Percentiles rank a stretch among this genome's conserved stretches.
These are phyloP conservation scores for Drosophila parthenogenetica DNA, from an alignment of 2,888 invertebrate genomes.

Conservation along the genomic window DNA sequence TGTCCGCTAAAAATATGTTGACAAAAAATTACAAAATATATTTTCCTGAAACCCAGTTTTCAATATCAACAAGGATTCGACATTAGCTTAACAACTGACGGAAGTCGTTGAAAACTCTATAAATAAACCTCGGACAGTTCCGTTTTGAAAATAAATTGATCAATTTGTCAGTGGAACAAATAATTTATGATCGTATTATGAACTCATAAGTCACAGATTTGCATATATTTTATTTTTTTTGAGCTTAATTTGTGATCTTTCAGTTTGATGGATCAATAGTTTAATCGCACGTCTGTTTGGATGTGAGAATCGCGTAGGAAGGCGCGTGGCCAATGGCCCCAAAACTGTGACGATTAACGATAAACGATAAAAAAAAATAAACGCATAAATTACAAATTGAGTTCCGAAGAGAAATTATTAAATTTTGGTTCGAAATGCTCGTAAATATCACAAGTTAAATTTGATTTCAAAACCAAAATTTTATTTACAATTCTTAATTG, in stretches of 20 bases:
- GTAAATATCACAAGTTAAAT: constrained; percentile 33
- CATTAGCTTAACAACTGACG: background rate
- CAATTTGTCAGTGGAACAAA: constrained; percentile 2
- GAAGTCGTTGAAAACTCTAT: background rate
- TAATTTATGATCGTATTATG: constrained; percentile 3
- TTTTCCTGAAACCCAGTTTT: no score
- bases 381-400: constrained; percentile 41
- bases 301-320: constrained; percentile 53
- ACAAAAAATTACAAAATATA: no score
- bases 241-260: constrained; percentile 21
- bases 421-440: constrained; percentile 31
- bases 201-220: constrained; percentile 25
- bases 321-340: constrained; percentile 71
- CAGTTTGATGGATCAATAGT: constrained; percentile 44
- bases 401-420: constrained; percentile 4
- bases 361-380: constrained; percentile 24
- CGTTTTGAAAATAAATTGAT: constrained; percentile 5
- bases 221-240: constrained; percentile 17
- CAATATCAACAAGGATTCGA: no score
- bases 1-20: no score
- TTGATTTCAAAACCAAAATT: constrained; percentile 14
- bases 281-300: constrained; percentile 12
- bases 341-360: constrained; percentile 16
- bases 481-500: constrained; percentile 5
- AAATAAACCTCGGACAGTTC: background rate